Evolutionary conservation across 2,797 vertebrate genomes (phyloP).

Genomic region (Alexandromys oeconomus): DNA sequence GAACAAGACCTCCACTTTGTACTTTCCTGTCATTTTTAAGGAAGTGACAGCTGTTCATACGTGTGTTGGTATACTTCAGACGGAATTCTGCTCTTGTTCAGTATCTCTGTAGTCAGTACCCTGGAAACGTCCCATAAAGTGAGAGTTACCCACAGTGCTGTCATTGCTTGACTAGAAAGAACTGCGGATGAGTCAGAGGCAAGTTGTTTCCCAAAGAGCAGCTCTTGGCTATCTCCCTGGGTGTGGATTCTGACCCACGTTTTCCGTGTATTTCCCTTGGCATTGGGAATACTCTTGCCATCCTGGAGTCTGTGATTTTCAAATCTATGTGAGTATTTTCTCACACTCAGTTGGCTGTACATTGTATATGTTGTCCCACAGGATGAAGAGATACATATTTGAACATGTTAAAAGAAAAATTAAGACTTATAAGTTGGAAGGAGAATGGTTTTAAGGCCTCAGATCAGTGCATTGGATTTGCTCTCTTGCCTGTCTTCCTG

Average conservation of each 20-base stretch:
- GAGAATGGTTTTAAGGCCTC: neutral
- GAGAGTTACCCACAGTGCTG: neutral
- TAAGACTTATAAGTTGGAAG: neutral
- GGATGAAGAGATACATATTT: conserved; percentile 1
- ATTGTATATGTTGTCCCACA: neutral
- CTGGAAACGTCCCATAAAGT: conserved; percentile 4
- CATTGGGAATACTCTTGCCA: neutral
- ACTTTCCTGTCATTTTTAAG: neutral
- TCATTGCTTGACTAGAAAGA: conserved; percentile 16
- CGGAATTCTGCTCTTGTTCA: conserved; percentile 20
- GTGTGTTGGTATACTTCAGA: neutral
- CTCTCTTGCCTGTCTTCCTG: accelerated
- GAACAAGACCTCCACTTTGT: neutral
- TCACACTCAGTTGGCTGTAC: neutral
- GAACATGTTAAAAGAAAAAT: conserved; percentile 34
- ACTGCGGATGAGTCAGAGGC: neutral
- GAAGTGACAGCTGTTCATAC: neutral
- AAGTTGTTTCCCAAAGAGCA: conserved; percentile 9
- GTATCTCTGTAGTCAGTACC: conserved; percentile 2
- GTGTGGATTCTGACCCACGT: conserved; percentile 6
- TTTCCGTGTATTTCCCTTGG: neutral
- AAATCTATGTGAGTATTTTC: neutral
- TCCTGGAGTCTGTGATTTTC: conserved; percentile 45
- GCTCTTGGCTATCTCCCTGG: neutral
- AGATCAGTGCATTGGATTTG: conserved; percentile 43